phyloP scores from a whole-genome alignment of 2,888 invertebrate species.

The Fissipunctia ypsillon region DNA sequence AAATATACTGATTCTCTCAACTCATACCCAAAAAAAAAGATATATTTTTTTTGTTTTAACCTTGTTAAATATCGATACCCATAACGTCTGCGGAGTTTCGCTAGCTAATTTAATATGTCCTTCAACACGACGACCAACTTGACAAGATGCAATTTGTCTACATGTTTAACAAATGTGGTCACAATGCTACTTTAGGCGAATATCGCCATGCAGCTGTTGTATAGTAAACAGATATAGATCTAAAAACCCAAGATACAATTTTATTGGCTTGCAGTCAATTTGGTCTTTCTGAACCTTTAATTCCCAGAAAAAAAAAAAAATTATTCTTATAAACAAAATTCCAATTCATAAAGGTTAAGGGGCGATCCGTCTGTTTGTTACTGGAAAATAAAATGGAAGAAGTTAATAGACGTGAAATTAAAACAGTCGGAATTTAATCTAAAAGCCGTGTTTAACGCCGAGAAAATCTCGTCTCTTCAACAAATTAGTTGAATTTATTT shows the following conservation, averaged over 20 bases:
- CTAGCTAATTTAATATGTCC: no score
- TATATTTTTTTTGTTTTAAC: no score
- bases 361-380: slow-evolving; percentile 67
- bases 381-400: slow-evolving; percentile 78
- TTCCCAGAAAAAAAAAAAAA: slow-evolving; percentile 35
- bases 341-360: slow-evolving; percentile 64
- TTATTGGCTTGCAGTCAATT: no score
- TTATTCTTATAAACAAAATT: slow-evolving; percentile 65
- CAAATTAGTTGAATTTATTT: slow-evolving; percentile 78
- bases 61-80: no score
- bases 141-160: neutral
- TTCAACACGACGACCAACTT: neutral
- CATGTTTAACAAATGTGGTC: neutral
- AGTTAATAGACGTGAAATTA: slow-evolving; percentile 83
- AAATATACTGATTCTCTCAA: no score
- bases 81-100: no score
- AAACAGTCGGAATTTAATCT: slow-evolving; percentile 78
- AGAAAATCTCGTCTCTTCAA: slow-evolving; percentile 69
- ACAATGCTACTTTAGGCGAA: neutral
- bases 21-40: no score
- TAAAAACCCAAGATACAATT: neutral
- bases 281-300: slow-evolving; percentile 14
- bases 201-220: neutral
- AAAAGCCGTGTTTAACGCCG: slow-evolving; percentile 76
- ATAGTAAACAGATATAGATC: no score